Conservation (phyloP, 1,140 invertebrate genomes). For the Mamestra configurata region DNA sequence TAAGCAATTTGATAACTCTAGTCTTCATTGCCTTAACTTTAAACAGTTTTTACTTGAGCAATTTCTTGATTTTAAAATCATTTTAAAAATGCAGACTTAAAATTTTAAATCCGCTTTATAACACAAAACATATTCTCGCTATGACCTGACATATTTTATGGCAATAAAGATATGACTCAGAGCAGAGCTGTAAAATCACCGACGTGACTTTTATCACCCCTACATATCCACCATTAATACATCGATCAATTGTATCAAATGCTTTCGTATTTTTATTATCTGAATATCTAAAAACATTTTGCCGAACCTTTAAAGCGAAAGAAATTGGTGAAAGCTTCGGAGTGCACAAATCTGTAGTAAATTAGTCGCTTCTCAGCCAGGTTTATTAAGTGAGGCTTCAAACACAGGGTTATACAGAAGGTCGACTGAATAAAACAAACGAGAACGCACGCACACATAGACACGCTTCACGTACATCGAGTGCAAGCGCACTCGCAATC, state of each 20-base stretch:
- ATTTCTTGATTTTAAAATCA: no score
- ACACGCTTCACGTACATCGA: not conserved
- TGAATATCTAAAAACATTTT: slow-evolving; percentile 16
- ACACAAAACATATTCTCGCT: no score
- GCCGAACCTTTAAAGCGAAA: not conserved
- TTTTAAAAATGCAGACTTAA: no score
- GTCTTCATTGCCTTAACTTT: no score
- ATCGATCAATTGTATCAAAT: not conserved
- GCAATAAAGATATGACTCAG: not conserved
- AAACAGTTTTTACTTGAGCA: no score
- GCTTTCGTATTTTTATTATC: slow-evolving; percentile 1
- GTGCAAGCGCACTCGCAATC: no score
- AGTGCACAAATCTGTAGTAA: not conserved
- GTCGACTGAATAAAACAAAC: not conserved
- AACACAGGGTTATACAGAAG: not conserved
- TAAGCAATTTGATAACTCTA: no score
- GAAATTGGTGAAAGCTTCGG: slow-evolving; percentile 1
- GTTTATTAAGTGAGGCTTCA: not conserved
- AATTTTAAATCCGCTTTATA: no score
- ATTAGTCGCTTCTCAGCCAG: not conserved
- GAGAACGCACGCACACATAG: not conserved
- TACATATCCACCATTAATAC: not conserved
- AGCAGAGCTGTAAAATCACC: not conserved
- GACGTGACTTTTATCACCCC: not conserved
- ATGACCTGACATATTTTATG: not conserved